phyloP scores from a whole-genome alignment of 2,113 vertebrate species.

The Rousettus leschenaultii region DNA sequence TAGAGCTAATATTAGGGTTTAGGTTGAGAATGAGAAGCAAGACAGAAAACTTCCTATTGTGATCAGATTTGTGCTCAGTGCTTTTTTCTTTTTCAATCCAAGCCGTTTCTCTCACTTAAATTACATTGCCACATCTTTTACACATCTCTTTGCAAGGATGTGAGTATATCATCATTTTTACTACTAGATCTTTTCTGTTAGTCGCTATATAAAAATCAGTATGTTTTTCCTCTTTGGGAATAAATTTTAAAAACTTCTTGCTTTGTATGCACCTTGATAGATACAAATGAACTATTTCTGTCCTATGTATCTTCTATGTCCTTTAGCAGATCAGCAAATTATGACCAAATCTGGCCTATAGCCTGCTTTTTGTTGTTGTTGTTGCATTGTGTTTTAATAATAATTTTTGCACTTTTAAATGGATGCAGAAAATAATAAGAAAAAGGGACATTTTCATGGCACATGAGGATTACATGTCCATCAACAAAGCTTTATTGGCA shows the following conservation, averaged over 20 bases:
- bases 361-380: not conserved
- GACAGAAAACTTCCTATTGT: not conserved
- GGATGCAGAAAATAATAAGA: not conserved
- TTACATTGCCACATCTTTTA: not conserved
- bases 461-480: not conserved
- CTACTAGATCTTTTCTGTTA: not conserved
- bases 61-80: not conserved
- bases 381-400: not conserved
- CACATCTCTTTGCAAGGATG: not conserved
- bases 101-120: not conserved
- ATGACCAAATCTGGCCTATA: not conserved
- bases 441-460: not conserved
- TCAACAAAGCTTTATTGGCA: not conserved
- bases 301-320: not conserved
- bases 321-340: not conserved
- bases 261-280: not conserved
- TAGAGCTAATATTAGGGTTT: not conserved
- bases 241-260: not conserved
- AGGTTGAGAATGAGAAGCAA: not conserved
- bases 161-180: not conserved
- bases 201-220: not conserved
- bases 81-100: not conserved
- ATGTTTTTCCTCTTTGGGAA: not conserved
- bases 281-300: not conserved
- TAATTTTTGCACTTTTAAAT: not conserved